Evolutionary conservation across 2,888 invertebrate genomes (phyloP), one percentile per base, ranked within the genome.

Genomic region (Tipula helvola): DNA sequence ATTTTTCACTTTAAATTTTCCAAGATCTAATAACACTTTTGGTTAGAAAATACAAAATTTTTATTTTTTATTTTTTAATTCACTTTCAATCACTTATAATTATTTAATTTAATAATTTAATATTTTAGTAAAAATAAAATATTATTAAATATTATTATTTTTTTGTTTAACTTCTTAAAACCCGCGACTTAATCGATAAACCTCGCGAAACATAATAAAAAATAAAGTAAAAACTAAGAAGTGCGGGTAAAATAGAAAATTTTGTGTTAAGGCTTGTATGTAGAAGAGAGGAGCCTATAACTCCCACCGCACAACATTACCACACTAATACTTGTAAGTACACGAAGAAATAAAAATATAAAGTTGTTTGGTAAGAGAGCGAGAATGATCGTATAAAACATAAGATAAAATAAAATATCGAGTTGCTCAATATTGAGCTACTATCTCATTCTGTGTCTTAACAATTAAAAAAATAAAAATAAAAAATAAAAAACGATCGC

Each of bases 171-270:
- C 71, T 18, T 71, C 71, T 71, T 71, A 84, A 42, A 85, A 85
- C 85, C 85, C 86, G 71, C 86, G 86, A 86, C 86, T 86, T 86
- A 86, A 52, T 86, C 86, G 41, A 86, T 41, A 44, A 86, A 86
- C 86, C 86, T 86, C 86, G 86, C 86, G 86, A 86, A 86, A 86
- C 86, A 41, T 86, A 86, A 71, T 86, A 86, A 86, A 86, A 86
- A 44, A 71, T 57, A 86, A 71, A 86, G 36, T 86, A 86, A 71
- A 71, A 86, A 71, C 28, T 83, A 86, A 71, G 86, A 84, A 85
- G 85, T 85, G 85, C 85, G 85, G 85, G 39, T 18, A 85, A 39
- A 84, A 84, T 39, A 39, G 41, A 84, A 84, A 84, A 83, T 83
- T 39, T 84, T 8, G 84, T 84, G 16, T 28, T 39, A 84, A 84